Evolutionary conservation across 2,888 invertebrate species (phyloP), one percentile per base, ranked within the genome.

Genomic region (Limenitis arthemis): DNA sequence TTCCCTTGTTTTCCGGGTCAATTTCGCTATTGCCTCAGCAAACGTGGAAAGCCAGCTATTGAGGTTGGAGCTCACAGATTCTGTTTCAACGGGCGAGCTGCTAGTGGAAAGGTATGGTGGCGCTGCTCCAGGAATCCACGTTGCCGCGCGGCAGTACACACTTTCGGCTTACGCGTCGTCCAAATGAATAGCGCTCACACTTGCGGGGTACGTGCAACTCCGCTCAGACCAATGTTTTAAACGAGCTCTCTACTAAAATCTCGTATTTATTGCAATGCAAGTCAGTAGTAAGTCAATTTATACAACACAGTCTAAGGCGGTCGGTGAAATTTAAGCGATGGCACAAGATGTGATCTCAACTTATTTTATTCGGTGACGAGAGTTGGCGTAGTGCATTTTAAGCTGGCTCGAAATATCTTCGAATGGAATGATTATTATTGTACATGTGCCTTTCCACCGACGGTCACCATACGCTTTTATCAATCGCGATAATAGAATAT

Each of bases 161-260:
- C 86, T 8, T 85, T 86, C 61, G 86, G 86, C 1, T 62, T 85
- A 48, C 75, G 85, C 44, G 85, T 86, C 43, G 86, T 86, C 46
- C 85, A 86, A 61, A 85, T 86, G 84, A 86, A 86, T 66, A 86
- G 85, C 62, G 80, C 85, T 3, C 85, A 86, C 56, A 86, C 86
- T 5, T 86, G 86, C 54, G 86, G 86, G 36, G 86, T 85, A 39
- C 79, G 86, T 47, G 86, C 86, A 39, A 84, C 84, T 2, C 86
- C 86, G 1, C 72, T 85, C 31, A 69, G 79, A 57, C 85, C 86
- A 50, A 86, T 86, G 85, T 86, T 86, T 66, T 84, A 76, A 54
- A 51, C 34, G 40, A 38, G 48, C 56, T 54, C 53, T 57, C 46
- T 54, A 49, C 34, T 20, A 7, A 41, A 49, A 53, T 54, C 46